Evolutionary conservation across 2,113 vertebrate genomes (phyloP).

Genomic region (Eublepharis macularius): DNA sequence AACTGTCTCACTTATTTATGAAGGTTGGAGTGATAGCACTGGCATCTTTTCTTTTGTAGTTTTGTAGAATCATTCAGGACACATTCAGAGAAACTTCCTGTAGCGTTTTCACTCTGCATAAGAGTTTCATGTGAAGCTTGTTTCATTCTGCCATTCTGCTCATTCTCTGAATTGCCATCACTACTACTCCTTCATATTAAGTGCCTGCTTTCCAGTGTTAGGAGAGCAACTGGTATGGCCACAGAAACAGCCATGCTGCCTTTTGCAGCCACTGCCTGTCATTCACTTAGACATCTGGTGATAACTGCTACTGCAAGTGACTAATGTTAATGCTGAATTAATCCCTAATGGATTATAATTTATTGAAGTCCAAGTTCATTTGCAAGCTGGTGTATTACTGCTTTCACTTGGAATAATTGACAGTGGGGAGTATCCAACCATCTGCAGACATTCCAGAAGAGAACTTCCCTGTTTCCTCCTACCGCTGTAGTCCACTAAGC

Average conservation of each 20-base stretch:
- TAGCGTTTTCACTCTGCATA: not conserved
- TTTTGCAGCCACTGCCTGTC: not conserved
- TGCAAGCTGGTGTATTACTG: not conserved
- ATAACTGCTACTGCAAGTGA: not conserved
- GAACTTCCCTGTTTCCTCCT: too few relatives aligned
- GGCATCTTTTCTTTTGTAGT: not conserved
- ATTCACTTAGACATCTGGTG: not conserved
- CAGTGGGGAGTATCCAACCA: too few relatives aligned
- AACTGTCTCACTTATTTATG: not conserved
- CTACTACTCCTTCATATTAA: not conserved
- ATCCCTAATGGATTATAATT: not conserved
- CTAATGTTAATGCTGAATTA: not conserved
- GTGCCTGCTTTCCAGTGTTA: not conserved
- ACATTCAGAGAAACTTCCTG: too few relatives aligned
- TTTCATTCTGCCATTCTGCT: not conserved
- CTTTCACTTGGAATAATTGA: not conserved
- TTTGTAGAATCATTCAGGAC: too few relatives aligned
- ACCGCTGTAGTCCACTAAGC: too few relatives aligned
- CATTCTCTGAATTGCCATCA: not conserved
- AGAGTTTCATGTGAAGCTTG: not conserved
- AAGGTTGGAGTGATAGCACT: not conserved
- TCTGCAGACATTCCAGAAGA: too few relatives aligned
- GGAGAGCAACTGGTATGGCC: not conserved
- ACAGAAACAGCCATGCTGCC: not conserved
- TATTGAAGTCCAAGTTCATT: not conserved